A percentile compares a stretch with the other conserved stretches of the same genome.
These are phyloP conservation scores for Paelopatides confundens DNA, from an alignment of 53 echinoderm and acorn worm genomes.

Conservation along the genomic window DNA sequence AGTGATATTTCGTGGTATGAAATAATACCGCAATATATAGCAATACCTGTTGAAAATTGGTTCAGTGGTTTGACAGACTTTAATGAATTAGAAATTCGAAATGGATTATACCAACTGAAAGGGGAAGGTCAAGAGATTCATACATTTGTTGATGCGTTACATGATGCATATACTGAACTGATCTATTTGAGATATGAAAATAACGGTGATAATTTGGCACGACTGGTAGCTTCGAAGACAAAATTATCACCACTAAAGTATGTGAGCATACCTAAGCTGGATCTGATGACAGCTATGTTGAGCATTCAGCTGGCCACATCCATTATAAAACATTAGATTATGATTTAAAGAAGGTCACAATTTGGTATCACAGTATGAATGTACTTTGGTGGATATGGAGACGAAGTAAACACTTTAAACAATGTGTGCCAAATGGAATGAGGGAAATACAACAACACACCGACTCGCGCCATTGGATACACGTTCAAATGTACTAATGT, in stretches of 20 bases:
- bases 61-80: neutral
- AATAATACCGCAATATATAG: too few species aligned
- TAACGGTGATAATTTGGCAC: neutral
- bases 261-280: too few species aligned
- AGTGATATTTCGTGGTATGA: neutral
- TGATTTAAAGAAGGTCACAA: constrained; percentile 41
- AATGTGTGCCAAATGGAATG: constrained; percentile 61
- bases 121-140: too few species aligned
- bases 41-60: constrained; percentile 5
- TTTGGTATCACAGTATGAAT: constrained; percentile 23
- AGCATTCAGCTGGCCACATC: too few species aligned
- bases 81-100: too few species aligned
- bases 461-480: constrained; percentile 22
- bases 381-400: too few species aligned
- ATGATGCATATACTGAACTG: constrained; percentile 42
- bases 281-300: too few species aligned
- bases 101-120: too few species aligned
- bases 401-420: too few species aligned
- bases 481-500: constrained; percentile 51
- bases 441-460: constrained; percentile 53
- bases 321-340: too few species aligned
- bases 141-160: constrained; percentile 22
- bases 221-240: too few species aligned
- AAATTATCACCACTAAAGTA: too few species aligned
- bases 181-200: constrained; percentile 1